These are phyloP conservation scores for Heliconius aoede DNA, from an alignment of 2,888 invertebrate species.

Conservation along the genomic window DNA sequence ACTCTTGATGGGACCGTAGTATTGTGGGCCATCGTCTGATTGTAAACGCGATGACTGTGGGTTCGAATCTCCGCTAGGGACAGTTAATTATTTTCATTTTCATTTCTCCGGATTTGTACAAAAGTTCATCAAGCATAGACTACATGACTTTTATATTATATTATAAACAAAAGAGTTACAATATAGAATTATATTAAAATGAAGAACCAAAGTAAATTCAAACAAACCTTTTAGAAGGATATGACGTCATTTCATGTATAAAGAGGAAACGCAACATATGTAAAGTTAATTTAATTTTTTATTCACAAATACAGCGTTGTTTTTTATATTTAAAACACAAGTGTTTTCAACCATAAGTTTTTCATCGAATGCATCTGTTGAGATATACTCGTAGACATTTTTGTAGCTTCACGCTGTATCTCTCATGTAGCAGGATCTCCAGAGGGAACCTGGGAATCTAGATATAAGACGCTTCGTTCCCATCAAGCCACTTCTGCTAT, in stretches of 20 bases:
- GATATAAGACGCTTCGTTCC: no score
- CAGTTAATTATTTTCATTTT: background rate
- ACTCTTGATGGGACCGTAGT: background rate
- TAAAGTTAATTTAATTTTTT: background rate
- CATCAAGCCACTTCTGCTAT: no score
- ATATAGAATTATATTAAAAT: background rate
- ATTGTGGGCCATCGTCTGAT: no score
- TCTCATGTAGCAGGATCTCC: no score
- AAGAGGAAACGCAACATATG: no score
- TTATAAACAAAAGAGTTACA: no score
- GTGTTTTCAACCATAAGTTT: background rate
- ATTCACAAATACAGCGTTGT: background rate
- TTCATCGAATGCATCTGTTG: background rate
- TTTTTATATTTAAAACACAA: conserved; percentile 2
- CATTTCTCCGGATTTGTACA: background rate
- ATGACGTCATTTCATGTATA: background rate
- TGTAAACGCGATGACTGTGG: background rate
- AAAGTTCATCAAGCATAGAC: no score
- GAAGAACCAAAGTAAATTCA: background rate
- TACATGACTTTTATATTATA: no score
- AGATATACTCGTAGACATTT: background rate
- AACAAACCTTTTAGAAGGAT: background rate
- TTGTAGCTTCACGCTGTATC: no score
- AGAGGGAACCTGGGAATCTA: no score
- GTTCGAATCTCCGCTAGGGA: background rate